Conservation (phyloP, 1,140 invertebrate genomes). For the Euwallacea fornicatus region DNA sequence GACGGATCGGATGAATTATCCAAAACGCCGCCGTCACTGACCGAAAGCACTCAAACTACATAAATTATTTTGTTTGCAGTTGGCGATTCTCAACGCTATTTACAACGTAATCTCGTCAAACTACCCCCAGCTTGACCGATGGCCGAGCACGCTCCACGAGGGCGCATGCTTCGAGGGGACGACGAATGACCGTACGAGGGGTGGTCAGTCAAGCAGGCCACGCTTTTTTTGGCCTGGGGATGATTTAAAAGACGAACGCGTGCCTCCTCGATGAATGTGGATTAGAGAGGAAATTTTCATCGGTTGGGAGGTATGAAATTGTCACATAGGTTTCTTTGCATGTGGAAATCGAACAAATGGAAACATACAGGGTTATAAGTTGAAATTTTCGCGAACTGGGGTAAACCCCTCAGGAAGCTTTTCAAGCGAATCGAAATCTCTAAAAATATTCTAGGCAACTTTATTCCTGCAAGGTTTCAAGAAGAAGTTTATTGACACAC, state of each 20-base stretch:
- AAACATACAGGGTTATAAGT: no score
- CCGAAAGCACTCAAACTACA: slow-evolving; percentile 5
- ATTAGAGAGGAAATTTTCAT: neutral
- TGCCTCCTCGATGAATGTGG: neutral
- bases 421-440: no score
- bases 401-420: no score
- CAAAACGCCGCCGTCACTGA: slow-evolving; percentile 11
- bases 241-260: neutral
- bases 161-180: slow-evolving; percentile 18
- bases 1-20: neutral
- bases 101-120: slow-evolving; percentile 21
- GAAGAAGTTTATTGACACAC: no score
- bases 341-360: no score
- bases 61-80: slow-evolving; percentile 28
- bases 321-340: no score
- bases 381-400: no score
- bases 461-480: no score
- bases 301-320: neutral
- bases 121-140: slow-evolving; percentile 9
- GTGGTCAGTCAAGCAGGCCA: slow-evolving; percentile 23
- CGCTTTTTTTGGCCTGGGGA: neutral
- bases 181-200: slow-evolving; percentile 13
- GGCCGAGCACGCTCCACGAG: slow-evolving; percentile 17
- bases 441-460: no score
- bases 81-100: slow-evolving; percentile 33